Percentiles rank a stretch among this genome's conserved stretches.
phyloP scores from a whole-genome alignment of 2,113 vertebrate genomes.

The Oncorhynchus tshawytscha region DNA sequence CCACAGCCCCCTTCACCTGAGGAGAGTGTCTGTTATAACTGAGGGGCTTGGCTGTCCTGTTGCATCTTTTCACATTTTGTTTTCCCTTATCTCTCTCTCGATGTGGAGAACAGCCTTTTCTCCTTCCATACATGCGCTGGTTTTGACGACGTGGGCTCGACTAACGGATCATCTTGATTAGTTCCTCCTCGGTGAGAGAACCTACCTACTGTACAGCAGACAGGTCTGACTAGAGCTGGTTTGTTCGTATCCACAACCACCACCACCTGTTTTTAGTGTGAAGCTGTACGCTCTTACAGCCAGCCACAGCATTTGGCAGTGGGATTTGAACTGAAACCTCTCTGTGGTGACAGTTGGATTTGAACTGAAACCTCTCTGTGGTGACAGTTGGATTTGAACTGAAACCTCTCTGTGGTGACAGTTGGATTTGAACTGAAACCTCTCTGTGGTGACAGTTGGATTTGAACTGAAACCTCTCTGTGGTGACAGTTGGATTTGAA shows the following conservation, averaged over 20 bases:
- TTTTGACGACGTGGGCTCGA: slow-evolving; percentile 55
- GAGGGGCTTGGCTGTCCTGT: too few relatives aligned
- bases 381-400: not conserved
- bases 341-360: not conserved
- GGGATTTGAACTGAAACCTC: not conserved
- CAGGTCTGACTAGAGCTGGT: not conserved
- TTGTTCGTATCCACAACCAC: not conserved
- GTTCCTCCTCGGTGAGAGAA: slow-evolving; percentile 34
- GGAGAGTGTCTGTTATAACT: too few relatives aligned
- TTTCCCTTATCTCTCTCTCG: slow-evolving; percentile 22
- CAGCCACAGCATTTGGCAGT: not conserved
- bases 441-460: not conserved
- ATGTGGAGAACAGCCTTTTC: slow-evolving; percentile 48
- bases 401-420: not conserved
- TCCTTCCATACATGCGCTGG: slow-evolving; percentile 48
- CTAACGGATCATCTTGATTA: slow-evolving; percentile 12
- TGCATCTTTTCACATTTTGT: slow-evolving; percentile 27
- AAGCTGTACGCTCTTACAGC: not conserved
- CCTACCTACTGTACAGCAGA: slow-evolving; percentile 30
- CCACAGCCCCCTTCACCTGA: too few relatives aligned
- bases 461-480: too few relatives aligned
- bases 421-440: not conserved
- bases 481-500: too few relatives aligned
- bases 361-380: not conserved
- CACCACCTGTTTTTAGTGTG: not conserved